These are phyloP conservation scores for Drosophila paulistorum DNA, from an alignment of 1,140 invertebrate genomes.

Conservation along the genomic window DNA sequence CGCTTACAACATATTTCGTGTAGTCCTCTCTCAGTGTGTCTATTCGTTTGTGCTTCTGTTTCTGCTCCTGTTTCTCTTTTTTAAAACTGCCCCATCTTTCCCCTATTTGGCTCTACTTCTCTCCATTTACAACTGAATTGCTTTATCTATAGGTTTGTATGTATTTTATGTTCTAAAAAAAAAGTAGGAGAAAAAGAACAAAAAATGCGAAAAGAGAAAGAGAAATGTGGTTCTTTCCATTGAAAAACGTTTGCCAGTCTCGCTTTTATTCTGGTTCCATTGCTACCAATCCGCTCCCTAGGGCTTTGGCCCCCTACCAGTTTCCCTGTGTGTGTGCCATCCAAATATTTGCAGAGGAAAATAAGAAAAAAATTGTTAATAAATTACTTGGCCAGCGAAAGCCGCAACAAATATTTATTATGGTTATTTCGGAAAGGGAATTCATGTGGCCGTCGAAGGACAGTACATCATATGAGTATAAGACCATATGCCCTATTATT, in stretches of 20 bases:
- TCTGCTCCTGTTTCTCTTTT: conserved; percentile 53
- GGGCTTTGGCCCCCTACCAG: background rate
- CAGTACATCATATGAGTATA: background rate
- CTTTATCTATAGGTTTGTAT: conserved; percentile 13
- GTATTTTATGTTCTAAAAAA: conserved; percentile 11
- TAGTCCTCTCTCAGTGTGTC: conserved; percentile 22
- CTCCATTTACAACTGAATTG: background rate
- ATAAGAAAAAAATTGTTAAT: conserved; percentile 54
- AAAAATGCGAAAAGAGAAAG: background rate
- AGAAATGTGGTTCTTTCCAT: conserved; percentile 1
- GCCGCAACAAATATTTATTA: conserved; percentile 55
- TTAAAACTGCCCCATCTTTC: background rate
- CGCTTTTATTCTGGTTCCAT: background rate
- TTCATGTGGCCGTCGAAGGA: background rate
- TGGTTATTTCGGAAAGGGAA: conserved; percentile 18
- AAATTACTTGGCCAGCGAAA: conserved; percentile 53
- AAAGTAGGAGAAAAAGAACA: background rate
- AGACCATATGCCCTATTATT: background rate
- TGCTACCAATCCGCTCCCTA: background rate
- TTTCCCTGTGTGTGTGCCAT: conserved; percentile 3
- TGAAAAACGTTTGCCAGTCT: background rate
- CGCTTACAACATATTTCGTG: conserved; percentile 70
- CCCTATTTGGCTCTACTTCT: background rate
- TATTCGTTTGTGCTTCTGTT: conserved; percentile 49
- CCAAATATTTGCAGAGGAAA: conserved; percentile 45